Percentiles rank a stretch among this genome's conserved stretches.
Evolutionary conservation across 2,113 vertebrate species (phyloP).

Genomic region (human): GRCh38 chr18:24935501-24936000

Average conservation of each 20-base stretch:
- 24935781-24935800: constrained; percentile 27
- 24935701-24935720: background rate
- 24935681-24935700: background rate
- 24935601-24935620: background rate
- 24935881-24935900: constrained; percentile 76
- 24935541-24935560: background rate
- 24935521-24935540: background rate
- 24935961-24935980: constrained; percentile 68
- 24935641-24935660: background rate
- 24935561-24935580: background rate
- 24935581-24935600: background rate
- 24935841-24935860: constrained; percentile 72
- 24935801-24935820: constrained; percentile 17
- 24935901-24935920: constrained; percentile 78
- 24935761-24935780: background rate
- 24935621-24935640: background rate
- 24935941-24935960: constrained; percentile 75
- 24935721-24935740: background rate
- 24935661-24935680: background rate
- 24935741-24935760: no score
- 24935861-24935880: constrained; percentile 75
- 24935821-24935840: constrained; percentile 72
- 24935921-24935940: constrained; percentile 72
- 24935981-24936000: constrained; percentile 76
- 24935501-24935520: background rate